phyloP scores from a whole-genome alignment of 2,113 vertebrate species.

The Mormoops blainvillei region DNA sequence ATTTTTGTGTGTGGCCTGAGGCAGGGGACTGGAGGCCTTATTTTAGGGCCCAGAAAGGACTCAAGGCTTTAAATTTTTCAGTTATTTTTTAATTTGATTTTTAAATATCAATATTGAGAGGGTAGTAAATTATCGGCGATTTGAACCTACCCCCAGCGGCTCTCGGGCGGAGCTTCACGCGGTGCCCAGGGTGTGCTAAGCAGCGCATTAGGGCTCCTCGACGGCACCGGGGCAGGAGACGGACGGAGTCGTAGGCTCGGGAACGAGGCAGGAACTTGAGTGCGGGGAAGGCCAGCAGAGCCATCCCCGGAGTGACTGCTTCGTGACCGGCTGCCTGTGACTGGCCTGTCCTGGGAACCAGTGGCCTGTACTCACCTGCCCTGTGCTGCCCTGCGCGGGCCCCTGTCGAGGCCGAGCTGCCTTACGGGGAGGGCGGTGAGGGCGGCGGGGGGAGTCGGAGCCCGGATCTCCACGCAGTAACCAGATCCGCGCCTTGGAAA shows the following conservation, averaged over 20 bases:
- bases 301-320: fast-evolving
- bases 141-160: not conserved
- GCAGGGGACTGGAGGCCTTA: not conserved
- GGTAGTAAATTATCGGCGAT: not conserved
- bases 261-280: fast-evolving
- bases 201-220: fast-evolving
- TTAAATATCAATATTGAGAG: not conserved
- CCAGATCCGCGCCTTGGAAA: fast-evolving
- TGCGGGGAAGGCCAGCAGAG: not conserved
- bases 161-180: not conserved
- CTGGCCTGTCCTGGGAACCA: not conserved
- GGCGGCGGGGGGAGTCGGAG: not conserved
- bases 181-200: fast-evolving
- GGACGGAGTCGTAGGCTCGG: fast-evolving
- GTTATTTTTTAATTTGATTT: not conserved
- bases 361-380: fast-evolving
- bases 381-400: fast-evolving
- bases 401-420: fast-evolving
- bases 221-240: not conserved
- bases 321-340: not conserved
- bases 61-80: not conserved
- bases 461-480: fast-evolving
- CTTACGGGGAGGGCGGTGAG: fast-evolving
- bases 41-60: not conserved
- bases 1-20: not conserved